A percentile compares a stretch with the other conserved stretches of the same genome.
Evolutionary conservation across 2,797 vertebrate species (phyloP).

Genomic region (Propithecus deckenii): DNA sequence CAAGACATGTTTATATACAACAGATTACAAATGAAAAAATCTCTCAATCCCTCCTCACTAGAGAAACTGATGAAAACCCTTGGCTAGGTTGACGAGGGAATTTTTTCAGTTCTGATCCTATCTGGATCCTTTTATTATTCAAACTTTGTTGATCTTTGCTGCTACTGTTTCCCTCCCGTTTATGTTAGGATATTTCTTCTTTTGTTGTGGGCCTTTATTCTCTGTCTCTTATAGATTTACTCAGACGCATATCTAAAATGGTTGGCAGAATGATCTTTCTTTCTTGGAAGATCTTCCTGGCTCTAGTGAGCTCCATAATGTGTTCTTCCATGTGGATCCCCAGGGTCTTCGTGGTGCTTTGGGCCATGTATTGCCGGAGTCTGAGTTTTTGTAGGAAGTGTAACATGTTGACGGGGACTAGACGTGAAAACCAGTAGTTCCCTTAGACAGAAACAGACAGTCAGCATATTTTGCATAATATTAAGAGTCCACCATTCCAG

Average conservation of each 20-base stretch:
- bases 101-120: slow-evolving; percentile 5
- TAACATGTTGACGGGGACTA: neutral
- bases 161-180: neutral
- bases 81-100: neutral
- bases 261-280: neutral
- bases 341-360: neutral
- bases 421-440: neutral
- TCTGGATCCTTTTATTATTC: neutral
- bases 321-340: neutral
- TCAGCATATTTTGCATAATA: neutral
- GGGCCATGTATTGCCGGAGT: neutral
- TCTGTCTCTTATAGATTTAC: neutral
- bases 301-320: neutral
- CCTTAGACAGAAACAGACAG: neutral
- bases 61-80: slow-evolving; percentile 15
- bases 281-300: neutral
- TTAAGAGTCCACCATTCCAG: neutral
- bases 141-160: neutral
- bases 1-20: neutral
- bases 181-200: neutral
- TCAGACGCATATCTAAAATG: neutral
- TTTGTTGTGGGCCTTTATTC: neutral
- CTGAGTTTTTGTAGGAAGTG: neutral
- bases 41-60: neutral
- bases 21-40: neutral